Evolutionary conservation across 2,113 vertebrate species (phyloP), one percentile per base, ranked within the genome.

Genomic region (Chloroceryle aenea): DNA sequence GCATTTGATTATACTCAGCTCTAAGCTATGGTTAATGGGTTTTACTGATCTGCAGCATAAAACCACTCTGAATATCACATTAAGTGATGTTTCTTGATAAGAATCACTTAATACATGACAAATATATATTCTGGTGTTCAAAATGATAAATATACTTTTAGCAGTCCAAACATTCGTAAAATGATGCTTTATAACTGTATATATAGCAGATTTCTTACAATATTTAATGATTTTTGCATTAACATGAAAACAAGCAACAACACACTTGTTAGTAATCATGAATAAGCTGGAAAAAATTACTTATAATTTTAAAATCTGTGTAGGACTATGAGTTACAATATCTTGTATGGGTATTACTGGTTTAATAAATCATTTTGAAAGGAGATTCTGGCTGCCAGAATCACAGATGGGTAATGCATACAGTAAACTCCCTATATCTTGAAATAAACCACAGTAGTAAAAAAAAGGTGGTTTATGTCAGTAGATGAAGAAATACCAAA

Each of bases 41-140:
- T 97, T 95, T 94, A 78, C 38, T 64, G 77, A 97, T 66, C 50
- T 89, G 74, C 34, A 78, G 62, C 71, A 94, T 34, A 93, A 90
- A 69, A 85, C 27, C 48, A 45, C 56, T 84, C 72, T 90, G 94
- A 81, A 87, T 84, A 72, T 69, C 84, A 86, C 4, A 7, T 91
- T 95, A 86, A 1, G 12, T 25, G 9, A 22, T 47, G 43, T 23
- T 64, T 69, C 64, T 86, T 88, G 55, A 9, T 59, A 76, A 91
- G 19, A 52, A 26, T 32, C 5, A 15, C 55, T 90, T 88, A 53
- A 50, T 11, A 94, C 32, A 48, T 5, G n/a, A 18, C 50, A 84
- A 74, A 90, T 68, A 83, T 29, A 32, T 58, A 89, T 88, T 89
- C n/a, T 34, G 62, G 22, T 73, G 42, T 8, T 14, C 23, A 90